Conservation (phyloP, 1,140 invertebrate species). For the Laupala kohalensis region DNA sequence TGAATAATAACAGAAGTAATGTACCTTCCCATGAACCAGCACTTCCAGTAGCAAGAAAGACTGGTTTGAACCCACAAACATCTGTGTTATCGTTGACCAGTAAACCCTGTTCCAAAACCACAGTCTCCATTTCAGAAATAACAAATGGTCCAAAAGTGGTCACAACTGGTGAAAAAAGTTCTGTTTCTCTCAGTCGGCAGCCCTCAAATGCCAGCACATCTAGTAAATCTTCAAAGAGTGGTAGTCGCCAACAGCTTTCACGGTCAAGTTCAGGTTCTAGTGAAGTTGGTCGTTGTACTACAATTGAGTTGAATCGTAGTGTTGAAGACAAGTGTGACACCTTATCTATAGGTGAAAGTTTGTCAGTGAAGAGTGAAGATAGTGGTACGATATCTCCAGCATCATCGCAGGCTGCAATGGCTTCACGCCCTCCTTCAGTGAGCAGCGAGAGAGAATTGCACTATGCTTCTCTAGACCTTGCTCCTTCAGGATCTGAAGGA, state of each 20-base stretch:
- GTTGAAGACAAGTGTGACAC: background rate
- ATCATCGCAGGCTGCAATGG: slow-evolving; percentile 15
- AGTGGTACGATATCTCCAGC: slow-evolving; percentile 1
- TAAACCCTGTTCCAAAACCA: background rate
- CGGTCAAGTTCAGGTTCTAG: background rate
- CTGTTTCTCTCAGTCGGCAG: background rate
- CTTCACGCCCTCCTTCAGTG: slow-evolving; percentile 24
- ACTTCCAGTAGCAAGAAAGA: background rate
- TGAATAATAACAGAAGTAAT: background rate
- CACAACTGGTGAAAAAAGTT: background rate
- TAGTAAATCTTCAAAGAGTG: background rate
- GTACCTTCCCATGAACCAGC: background rate
- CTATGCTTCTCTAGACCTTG: slow-evolving; percentile 27
- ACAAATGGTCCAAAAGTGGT: background rate
- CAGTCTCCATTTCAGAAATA: background rate
- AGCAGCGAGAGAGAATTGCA: slow-evolving; percentile 26
- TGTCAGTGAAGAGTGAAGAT: background rate
- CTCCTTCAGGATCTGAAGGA: slow-evolving; percentile 16
- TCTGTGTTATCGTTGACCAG: background rate
- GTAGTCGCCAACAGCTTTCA: background rate
- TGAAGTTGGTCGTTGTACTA: background rate
- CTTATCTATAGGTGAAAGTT: background rate
- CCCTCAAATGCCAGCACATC: background rate
- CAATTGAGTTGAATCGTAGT: background rate
- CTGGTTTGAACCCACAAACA: background rate